Evolutionary conservation across 2,113 vertebrate species (phyloP).

Genomic region (Barbus barbus): DNA sequence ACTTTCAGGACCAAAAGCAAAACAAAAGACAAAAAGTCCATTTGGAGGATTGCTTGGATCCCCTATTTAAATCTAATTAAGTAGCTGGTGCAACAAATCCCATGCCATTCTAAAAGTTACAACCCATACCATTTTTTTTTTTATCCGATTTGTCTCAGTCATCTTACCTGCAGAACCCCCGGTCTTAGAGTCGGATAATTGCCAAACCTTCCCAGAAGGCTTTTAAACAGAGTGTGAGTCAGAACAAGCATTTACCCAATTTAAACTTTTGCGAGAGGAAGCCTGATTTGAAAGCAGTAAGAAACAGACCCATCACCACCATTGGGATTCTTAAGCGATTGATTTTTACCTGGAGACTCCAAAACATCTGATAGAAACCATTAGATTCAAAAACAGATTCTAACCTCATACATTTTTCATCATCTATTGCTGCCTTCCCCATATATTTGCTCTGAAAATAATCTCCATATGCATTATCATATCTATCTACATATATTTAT

Average conservation of each 20-base stretch:
- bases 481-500: neutral
- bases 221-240: neutral
- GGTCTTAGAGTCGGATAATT: slow-evolving; percentile 14
- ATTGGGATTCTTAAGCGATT: neutral
- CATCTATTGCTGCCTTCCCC: neutral
- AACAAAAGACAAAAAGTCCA: neutral
- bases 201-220: neutral
- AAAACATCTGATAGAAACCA: neutral
- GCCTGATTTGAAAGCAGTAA: slow-evolving; percentile 1
- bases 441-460: slow-evolving; percentile 16
- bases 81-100: neutral
- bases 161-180: slow-evolving; percentile 1
- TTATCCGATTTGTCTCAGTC: slow-evolving; percentile 22
- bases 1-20: neutral
- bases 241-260: neutral
- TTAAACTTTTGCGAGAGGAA: neutral
- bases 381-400: neutral
- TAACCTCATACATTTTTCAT: neutral
- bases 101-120: neutral
- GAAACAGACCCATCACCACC: neutral
- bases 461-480: slow-evolving; percentile 1
- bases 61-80: slow-evolving; percentile 3
- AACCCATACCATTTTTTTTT: neutral
- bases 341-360: neutral
- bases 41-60: neutral